Percentiles rank a stretch among this genome's conserved stretches.
Evolutionary conservation across 2,797 vertebrate species (phyloP).

Genomic region (Lithobates pipiens): DNA sequence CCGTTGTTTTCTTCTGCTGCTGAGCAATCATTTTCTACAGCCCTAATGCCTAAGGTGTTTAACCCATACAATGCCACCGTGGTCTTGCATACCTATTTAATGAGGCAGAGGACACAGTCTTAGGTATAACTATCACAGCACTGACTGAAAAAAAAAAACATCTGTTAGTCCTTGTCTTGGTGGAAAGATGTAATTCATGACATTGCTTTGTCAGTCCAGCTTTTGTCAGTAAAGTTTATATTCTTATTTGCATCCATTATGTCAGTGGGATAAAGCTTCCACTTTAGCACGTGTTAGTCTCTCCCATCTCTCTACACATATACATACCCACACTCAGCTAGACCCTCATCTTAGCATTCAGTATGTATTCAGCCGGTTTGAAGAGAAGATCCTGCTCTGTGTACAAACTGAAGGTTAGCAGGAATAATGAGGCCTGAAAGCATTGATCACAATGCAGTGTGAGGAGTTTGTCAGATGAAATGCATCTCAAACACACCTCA

Average conservation of each 20-base stretch:
- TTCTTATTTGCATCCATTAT: neutral
- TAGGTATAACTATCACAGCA: neutral
- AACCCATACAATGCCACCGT: constrained; percentile 18
- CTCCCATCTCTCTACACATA: neutral
- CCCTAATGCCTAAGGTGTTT: constrained; percentile 35
- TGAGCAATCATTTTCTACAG: constrained; percentile 55
- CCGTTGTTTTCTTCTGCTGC: constrained; percentile 35
- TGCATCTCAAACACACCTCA: constrained; percentile 57
- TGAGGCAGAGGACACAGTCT: too few species aligned
- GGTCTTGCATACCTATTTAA: neutral
- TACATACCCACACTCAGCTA: neutral
- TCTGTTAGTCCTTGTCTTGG: too few species aligned
- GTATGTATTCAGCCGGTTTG: constrained; percentile 13
- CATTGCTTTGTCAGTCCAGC: too few species aligned
- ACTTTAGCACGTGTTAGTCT: neutral
- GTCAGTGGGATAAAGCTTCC: neutral
- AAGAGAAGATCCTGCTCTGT: constrained; percentile 43
- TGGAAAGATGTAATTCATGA: too few species aligned
- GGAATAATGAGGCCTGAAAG: constrained; percentile 63
- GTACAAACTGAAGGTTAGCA: constrained; percentile 61
- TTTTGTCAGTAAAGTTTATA: too few species aligned
- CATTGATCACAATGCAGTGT: constrained; percentile 59
- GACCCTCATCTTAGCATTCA: constrained; percentile 31
- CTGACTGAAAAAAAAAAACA: too few species aligned
- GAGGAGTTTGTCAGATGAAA: constrained; percentile 60